Conservation (phyloP, 2,888 invertebrate genomes). For the Falcaria lacertinaria region DNA sequence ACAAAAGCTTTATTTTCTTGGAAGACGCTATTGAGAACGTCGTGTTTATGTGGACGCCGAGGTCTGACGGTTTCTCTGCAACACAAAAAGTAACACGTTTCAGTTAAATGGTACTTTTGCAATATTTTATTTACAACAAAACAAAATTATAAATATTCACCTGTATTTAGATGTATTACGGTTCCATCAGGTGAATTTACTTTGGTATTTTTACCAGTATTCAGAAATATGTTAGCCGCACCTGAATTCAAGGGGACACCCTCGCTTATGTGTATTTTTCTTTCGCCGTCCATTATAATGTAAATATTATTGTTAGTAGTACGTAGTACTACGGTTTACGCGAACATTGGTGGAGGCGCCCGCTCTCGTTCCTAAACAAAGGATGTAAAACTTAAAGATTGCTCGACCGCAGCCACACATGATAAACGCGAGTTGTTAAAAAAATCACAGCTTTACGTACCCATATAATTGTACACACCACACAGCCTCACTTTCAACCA, state of each 20-base stretch:
- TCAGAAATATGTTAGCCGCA: constrained; percentile 69
- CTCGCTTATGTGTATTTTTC: constrained; percentile 63
- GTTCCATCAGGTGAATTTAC: constrained; percentile 59
- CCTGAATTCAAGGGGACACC: constrained; percentile 67
- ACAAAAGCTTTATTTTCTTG: constrained; percentile 71
- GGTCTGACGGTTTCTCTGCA: constrained; percentile 65
- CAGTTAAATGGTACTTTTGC: constrained; percentile 18
- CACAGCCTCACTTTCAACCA: constrained; percentile 4
- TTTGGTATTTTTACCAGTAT: constrained; percentile 62
- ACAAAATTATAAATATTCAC: constrained; percentile 36
- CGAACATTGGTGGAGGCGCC: constrained; percentile 55
- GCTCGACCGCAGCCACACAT: constrained; percentile 36
- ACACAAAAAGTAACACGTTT: constrained; percentile 31
- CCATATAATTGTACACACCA: constrained; percentile 20
- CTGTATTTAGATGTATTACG: constrained; percentile 70
- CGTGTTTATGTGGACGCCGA: constrained; percentile 71
- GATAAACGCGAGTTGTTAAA: constrained; percentile 57
- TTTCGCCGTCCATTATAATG: constrained; percentile 61
- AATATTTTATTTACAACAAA: constrained; percentile 1
- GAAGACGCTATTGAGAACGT: constrained; percentile 73
- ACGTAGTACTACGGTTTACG: constrained; percentile 47
- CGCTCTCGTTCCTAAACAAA: constrained; percentile 70
- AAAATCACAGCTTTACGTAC: constrained; percentile 46
- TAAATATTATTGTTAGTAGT: constrained; percentile 43
- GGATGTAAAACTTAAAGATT: constrained; percentile 67